Evolutionary conservation across 2,797 vertebrate species (phyloP).

Genomic region (Psittacula echo): DNA sequence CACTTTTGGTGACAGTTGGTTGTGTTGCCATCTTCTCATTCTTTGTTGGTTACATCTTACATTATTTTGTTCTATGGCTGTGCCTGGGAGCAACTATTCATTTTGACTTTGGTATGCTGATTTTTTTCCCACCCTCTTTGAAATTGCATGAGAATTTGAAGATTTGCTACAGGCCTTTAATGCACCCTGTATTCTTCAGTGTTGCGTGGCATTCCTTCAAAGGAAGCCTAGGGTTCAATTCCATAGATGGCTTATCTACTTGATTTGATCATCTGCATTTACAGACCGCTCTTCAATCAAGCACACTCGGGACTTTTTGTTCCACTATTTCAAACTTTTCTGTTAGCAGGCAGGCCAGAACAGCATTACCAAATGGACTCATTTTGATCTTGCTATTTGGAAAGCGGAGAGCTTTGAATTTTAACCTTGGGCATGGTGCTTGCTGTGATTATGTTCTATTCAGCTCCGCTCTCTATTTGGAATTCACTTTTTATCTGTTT

Average conservation of each 20-base stretch:
- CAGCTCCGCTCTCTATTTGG: not conserved
- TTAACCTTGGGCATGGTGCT: not conserved
- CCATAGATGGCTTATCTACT: constrained; percentile 34
- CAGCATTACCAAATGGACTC: constrained; percentile 18
- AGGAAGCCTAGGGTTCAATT: constrained; percentile 50
- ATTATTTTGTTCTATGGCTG: not conserved
- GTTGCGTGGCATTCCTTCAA: not conserved
- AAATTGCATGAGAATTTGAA: not conserved
- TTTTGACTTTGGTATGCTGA: not conserved
- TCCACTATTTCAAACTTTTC: constrained; percentile 17
- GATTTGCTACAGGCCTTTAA: not conserved
- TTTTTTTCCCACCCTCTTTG: not conserved
- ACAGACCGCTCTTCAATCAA: constrained; percentile 46
- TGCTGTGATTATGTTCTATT: not conserved
- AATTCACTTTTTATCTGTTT: constrained; percentile 8
- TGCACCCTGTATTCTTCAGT: not conserved
- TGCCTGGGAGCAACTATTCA: not conserved
- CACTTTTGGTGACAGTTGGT: not conserved
- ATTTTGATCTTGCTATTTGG: constrained; percentile 27
- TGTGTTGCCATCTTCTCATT: not conserved
- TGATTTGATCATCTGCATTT: constrained; percentile 29
- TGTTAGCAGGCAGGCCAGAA: not conserved
- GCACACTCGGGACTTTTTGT: constrained; percentile 23
- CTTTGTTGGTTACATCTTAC: not conserved
- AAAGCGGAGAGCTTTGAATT: constrained; percentile 19